These are phyloP conservation scores for Tachyglossus aculeatus DNA, from an alignment of 2,797 vertebrate species.

Conservation along the genomic window DNA sequence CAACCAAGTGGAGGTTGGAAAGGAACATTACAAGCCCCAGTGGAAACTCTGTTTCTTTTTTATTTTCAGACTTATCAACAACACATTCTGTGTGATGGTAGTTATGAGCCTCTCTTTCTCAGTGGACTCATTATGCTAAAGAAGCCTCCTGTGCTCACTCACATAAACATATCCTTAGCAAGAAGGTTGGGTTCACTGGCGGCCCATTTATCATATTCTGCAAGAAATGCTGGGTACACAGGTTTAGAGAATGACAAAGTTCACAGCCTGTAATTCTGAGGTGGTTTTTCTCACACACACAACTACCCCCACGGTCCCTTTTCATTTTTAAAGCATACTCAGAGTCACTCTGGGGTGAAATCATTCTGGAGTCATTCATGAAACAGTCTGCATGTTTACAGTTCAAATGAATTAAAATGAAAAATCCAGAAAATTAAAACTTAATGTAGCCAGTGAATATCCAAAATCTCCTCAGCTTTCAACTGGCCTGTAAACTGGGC, in stretches of 20 bases:
- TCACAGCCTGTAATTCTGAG: conserved; percentile 15
- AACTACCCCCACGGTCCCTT: not conserved
- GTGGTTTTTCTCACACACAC: not conserved
- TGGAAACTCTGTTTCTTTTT: conserved; percentile 45
- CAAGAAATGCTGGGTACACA: conserved; percentile 8
- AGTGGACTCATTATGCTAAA: conserved; percentile 59
- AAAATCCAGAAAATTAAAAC: not conserved
- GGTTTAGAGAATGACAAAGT: conserved; percentile 28
- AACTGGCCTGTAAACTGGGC: not conserved
- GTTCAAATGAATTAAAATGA: not conserved
- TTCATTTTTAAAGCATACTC: conserved; percentile 4
- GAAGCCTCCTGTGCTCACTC: conserved; percentile 20
- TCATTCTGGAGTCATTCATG: conserved; percentile 1
- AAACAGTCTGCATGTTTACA: not conserved
- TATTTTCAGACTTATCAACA: conserved; percentile 55
- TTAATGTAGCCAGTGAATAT: not conserved
- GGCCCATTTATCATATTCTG: conserved; percentile 40
- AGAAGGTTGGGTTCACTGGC: conserved; percentile 21
- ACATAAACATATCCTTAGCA: conserved; percentile 29
- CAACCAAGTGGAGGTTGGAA: conserved; percentile 23
- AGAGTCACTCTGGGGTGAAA: not conserved
- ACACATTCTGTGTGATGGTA: not conserved
- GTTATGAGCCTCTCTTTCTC: conserved; percentile 23
- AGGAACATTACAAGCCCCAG: conserved; percentile 28
- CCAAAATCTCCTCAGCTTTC: not conserved